A percentile compares a stretch with the other conserved stretches of the same genome.
phyloP scores from a whole-genome alignment of 2,113 vertebrate genomes.

The Mungos mungo region DNA sequence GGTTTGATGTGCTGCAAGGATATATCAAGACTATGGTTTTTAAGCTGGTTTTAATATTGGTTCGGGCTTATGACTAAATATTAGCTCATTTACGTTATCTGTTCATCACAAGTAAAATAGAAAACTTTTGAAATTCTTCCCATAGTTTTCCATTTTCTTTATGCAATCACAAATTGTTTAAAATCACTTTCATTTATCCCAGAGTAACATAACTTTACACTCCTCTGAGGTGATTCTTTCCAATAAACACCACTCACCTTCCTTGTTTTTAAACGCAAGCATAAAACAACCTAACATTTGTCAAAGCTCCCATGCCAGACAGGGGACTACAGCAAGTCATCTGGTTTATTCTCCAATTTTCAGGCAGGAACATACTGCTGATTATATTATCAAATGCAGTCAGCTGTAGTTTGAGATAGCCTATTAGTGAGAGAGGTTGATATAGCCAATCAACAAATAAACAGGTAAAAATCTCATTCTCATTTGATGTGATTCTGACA shows the following conservation, averaged over 20 bases:
- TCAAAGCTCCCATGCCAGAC: neutral
- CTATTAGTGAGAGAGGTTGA: slow-evolving; percentile 19
- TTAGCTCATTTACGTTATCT: neutral
- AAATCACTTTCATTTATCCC: neutral
- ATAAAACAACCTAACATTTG: neutral
- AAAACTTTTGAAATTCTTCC: neutral
- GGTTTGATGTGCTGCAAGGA: neutral
- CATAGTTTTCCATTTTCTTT: neutral
- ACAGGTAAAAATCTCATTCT: slow-evolving; percentile 22
- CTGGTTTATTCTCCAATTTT: neutral
- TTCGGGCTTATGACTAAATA: slow-evolving; percentile 22
- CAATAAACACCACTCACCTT: neutral
- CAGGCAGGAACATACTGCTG: neutral
- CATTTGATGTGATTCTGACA: slow-evolving; percentile 6
- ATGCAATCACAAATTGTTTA: neutral
- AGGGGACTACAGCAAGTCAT: neutral
- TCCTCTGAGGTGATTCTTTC: neutral
- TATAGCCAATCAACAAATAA: slow-evolving; percentile 25
- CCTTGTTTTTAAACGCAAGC: slow-evolving; percentile 21
- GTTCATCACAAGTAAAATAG: neutral
- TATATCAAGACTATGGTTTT: neutral
- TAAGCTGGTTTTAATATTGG: neutral
- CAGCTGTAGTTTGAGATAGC: neutral
- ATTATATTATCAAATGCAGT: slow-evolving; percentile 21
- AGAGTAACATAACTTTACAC: neutral